These are phyloP conservation scores for Pterocles orientalis DNA, from an alignment of 2,113 vertebrate genomes.

Conservation along the genomic window DNA sequence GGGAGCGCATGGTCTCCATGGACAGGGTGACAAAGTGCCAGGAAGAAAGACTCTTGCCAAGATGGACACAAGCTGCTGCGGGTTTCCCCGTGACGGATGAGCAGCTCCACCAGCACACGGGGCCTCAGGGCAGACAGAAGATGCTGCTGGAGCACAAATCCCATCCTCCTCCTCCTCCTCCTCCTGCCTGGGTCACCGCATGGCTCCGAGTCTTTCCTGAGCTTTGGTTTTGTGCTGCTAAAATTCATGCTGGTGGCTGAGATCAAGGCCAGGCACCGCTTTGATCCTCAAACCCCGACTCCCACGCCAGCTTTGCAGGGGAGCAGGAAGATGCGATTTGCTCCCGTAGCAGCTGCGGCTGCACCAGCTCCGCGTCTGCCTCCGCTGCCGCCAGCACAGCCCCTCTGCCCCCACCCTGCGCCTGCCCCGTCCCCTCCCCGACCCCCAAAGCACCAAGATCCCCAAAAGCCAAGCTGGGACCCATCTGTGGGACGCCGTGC, in stretches of 20 bases:
- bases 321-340: fast-evolving
- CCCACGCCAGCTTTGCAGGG: fast-evolving
- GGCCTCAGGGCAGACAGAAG: background rate
- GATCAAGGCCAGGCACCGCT: background rate
- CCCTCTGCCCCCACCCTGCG: fast-evolving
- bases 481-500: fast-evolving
- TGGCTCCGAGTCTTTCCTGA: background rate
- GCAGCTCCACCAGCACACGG: background rate
- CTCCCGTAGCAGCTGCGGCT: background rate
- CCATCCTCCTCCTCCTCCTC: background rate
- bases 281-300: background rate
- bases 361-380: background rate
- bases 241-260: background rate
- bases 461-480: background rate
- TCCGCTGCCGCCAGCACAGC: background rate
- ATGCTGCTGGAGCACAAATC: background rate
- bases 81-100: background rate
- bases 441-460: background rate
- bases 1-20: background rate
- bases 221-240: background rate
- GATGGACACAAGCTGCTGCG: background rate
- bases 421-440: background rate
- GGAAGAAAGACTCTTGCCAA: background rate
- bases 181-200: background rate
- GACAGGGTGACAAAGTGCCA: background rate